phyloP scores from a whole-genome alignment of 2,888 invertebrate species.

The Harmothoe impar region DNA sequence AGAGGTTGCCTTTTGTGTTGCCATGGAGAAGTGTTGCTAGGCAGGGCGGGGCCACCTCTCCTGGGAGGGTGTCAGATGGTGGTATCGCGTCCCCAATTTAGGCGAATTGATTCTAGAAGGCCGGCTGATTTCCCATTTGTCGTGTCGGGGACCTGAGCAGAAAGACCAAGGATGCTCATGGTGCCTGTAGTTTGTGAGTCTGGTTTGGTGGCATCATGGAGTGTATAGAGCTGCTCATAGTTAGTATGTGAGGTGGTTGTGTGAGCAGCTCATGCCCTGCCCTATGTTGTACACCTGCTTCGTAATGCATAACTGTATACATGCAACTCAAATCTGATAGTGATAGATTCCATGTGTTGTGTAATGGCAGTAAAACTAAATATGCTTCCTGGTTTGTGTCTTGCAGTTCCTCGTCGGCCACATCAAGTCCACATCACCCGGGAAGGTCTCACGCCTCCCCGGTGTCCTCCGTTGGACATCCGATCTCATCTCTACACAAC shows the following conservation, averaged over 20 bases:
- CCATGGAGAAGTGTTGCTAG: constrained; percentile 50
- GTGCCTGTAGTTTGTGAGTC: neutral
- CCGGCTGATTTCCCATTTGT: constrained; percentile 64
- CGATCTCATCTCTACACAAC: constrained; percentile 34
- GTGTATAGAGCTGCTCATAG: neutral
- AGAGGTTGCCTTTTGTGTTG: constrained; percentile 11
- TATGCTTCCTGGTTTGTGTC: neutral
- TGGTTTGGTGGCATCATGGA: neutral
- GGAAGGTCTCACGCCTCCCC: neutral
- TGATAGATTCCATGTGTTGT: too few relatives aligned
- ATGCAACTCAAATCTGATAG: too few relatives aligned
- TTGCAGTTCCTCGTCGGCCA: constrained; percentile 41
- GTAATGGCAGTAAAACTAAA: too few relatives aligned
- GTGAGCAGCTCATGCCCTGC: neutral
- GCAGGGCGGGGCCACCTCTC: neutral
- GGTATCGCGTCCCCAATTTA: constrained; percentile 61
- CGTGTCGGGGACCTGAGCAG: constrained; percentile 36
- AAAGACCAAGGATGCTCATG: constrained; percentile 35
- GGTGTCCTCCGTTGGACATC: neutral
- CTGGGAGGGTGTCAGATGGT: constrained; percentile 64
- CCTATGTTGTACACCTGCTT: too few relatives aligned
- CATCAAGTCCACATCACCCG: constrained; percentile 38
- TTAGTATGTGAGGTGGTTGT: neutral
- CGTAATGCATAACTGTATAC: neutral
- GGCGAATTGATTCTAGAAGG: constrained; percentile 64